Base-by-base conservation (phyloP, 2,888 invertebrate species). In the Hanleya hanleyi region DNA sequence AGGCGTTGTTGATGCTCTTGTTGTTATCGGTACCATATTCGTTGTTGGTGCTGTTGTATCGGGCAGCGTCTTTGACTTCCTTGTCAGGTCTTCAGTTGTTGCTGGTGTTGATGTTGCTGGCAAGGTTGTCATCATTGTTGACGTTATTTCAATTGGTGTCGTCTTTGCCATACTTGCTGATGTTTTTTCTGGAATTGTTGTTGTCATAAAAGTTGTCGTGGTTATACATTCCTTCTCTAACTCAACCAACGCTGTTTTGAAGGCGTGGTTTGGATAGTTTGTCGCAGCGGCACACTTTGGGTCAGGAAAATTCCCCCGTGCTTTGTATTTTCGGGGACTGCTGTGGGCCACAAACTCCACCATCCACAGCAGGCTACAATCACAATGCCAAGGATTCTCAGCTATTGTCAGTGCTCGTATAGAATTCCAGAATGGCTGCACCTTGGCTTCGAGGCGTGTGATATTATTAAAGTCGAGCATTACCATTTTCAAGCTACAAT, bases 291-390 rank as follows among this genome's bases (percentile, higher is more conserved):
- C 71, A 76, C 83, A 83, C 18, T 70, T 69, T 26, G 83, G 81
- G 7, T 72, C 66, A 4, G 41, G 38, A 35, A 67, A 69, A 33
- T 18, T 36, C n/a, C 47, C 12, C 12, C 47, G 47, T 12, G n/a
- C 12, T 41, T 41, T 41, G n/a, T 41, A 41, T n/a, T 41, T 41
- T 15, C 47, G 47, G n/a, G 12, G n/a, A n/a, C 47, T 41, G 22
- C 22, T 41, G 47, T 66, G 9, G 64, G 35, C 22, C 67, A 77
- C 67, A 75, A 74, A 77, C 2, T 69, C 68, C 6, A 78, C 74
- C 70, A 85, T 64, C 85, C 85, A 84, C 51, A 80, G 73, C 29
- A 79, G 71, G 37, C 69, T 67, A 74, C 85, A 85, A 76, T 81
- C 79, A 77, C 85, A 85, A 61, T 50, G 37, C 82, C 83, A 83